Base-by-base conservation (phyloP, 2,797 vertebrate species). In the Perodicticus potto region DNA sequence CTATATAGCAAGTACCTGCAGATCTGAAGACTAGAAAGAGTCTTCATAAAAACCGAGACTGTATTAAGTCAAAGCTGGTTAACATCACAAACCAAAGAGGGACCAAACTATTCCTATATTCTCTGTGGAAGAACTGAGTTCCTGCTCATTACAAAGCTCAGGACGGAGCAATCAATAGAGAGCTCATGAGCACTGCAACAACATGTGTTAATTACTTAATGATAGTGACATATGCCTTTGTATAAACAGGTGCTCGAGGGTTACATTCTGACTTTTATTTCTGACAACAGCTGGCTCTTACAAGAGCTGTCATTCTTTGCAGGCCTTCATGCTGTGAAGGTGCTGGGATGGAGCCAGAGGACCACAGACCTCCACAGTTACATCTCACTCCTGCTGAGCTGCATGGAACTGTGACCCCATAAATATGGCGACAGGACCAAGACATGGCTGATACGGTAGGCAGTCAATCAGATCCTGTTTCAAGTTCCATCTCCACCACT, bases 151-250 rank as follows among this genome's bases (percentile, higher is more conserved):
- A 29, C 2, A n/a, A 43, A 82, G 29, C 13, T 86, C 37, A 84
- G 72, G 32, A 74, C 34, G 25, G 11, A 89, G 57, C 22, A 34
- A 16, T 13, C 16, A 53, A 77, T 6, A 32, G 13, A 11, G 53
- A 77, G 55, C 12, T 3, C 12, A 14, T 0, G 0, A 63, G 57
- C 72, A 49, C 55, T 45, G 17, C 10, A 8, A 6, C 23, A 14
- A 22, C 11, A 70, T 11, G 43, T 81, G 57, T 9, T 57, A 10
- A 57, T 57, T 76, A 57, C 65, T 1, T n/a, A 55, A 63, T 70
- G 69, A 57, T n/a, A 45, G 59, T 70, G 73, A 49, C 49, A 34
- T 0, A 0, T 16, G 25, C 17, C 43, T 25, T 49, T 67, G 40
- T 9, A 49, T 29, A 57, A 57, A 80, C 29, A 84, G 23, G 22